phyloP scores from a whole-genome alignment of 1,140 invertebrate species.

The Paraescarpia echinospica region DNA sequence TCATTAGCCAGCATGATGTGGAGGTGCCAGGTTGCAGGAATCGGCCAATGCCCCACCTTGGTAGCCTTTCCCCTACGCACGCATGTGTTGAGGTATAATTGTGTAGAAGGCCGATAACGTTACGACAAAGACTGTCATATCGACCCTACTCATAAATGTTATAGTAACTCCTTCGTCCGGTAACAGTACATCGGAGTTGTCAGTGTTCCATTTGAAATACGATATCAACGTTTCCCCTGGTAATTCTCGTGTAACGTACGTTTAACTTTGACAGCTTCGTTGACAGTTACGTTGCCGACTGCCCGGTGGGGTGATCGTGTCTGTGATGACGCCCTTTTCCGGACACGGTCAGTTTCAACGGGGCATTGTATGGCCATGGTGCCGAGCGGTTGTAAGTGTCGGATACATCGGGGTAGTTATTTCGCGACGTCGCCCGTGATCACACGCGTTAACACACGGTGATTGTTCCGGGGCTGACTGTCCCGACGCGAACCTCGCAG shows the following conservation, averaged over 20 bases:
- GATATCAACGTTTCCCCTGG: not conserved
- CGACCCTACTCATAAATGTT: not conserved
- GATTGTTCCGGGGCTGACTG: not conserved
- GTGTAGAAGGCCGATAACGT: not conserved
- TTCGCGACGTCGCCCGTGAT: not conserved
- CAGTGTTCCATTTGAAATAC: not conserved
- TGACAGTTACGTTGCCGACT: not conserved
- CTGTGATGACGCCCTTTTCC: not conserved
- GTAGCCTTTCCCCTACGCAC: not conserved
- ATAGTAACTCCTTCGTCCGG: not conserved
- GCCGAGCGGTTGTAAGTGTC: not conserved
- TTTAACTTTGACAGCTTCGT: not conserved
- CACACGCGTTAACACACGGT: not conserved
- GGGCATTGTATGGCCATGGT: not conserved
- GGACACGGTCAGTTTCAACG: not conserved
- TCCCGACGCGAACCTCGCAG: not conserved
- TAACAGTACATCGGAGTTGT: not conserved
- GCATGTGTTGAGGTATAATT: not conserved
- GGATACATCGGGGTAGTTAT: not conserved
- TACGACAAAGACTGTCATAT: not conserved
- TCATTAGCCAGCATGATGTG: no score
- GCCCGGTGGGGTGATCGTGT: not conserved
- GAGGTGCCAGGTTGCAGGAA: no score
- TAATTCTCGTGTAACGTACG: not conserved
- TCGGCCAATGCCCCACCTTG: no score